phyloP scores from a whole-genome alignment of 2,113 vertebrate species.

The Gymnobelideus leadbeateri region DNA sequence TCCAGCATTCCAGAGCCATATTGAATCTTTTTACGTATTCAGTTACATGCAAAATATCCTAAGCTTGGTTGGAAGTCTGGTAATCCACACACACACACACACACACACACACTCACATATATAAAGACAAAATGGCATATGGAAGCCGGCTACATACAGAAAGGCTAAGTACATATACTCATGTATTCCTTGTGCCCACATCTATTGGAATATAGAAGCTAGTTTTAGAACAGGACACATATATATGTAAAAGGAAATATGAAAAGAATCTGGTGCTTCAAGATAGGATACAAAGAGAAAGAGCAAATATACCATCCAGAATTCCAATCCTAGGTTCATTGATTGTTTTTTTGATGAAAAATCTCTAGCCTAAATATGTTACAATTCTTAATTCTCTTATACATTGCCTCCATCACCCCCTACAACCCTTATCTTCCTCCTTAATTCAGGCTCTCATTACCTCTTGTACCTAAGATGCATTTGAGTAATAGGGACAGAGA shows the following conservation, averaged over 20 bases:
- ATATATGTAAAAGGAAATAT: neutral
- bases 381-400: neutral
- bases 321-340: neutral
- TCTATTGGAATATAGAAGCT: neutral
- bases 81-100: too few species aligned
- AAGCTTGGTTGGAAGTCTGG: neutral
- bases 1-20: neutral
- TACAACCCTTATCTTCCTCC: neutral
- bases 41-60: neutral
- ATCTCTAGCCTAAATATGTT: neutral
- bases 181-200: neutral
- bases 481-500: neutral
- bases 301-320: neutral
- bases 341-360: neutral
- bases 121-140: neutral
- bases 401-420: too few species aligned
- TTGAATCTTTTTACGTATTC: neutral
- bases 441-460: neutral
- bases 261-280: neutral
- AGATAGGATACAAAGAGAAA: neutral
- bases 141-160: neutral
- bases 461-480: constrained; percentile 39
- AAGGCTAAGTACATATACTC: neutral
- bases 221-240: neutral
- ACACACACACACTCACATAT: too few species aligned